Evolutionary conservation across 2,113 vertebrate genomes (phyloP).

Genomic region (Tichodroma muraria): DNA sequence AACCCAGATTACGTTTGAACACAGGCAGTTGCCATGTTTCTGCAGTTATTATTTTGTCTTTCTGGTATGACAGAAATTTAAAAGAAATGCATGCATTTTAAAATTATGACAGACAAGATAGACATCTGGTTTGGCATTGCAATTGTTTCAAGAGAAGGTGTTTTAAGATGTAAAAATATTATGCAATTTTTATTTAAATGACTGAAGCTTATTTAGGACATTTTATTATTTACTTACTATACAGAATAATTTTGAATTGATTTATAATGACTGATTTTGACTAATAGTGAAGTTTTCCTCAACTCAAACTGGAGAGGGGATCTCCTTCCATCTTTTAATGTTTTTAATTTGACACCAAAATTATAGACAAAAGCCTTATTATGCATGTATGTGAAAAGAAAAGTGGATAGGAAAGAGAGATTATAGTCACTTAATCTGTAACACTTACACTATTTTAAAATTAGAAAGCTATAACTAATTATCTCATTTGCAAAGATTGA

Average conservation of each 20-base stretch:
- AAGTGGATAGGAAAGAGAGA: slow-evolving; percentile 46
- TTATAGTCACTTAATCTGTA: slow-evolving; percentile 58
- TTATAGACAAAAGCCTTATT: slow-evolving; percentile 39
- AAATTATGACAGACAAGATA: neutral
- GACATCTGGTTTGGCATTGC: neutral
- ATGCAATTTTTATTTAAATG: neutral
- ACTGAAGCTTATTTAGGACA: neutral
- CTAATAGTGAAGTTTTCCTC: neutral
- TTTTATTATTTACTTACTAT: neutral
- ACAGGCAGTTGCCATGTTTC: neutral
- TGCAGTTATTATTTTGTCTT: slow-evolving; percentile 5
- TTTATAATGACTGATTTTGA: neutral
- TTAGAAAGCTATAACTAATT: slow-evolving; percentile 61
- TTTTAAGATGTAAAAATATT: neutral
- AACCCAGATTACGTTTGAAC: neutral
- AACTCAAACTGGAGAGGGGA: neutral
- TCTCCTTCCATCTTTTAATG: neutral
- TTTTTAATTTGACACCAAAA: slow-evolving; percentile 34
- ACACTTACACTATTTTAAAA: slow-evolving; percentile 55
- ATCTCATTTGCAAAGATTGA: slow-evolving; percentile 59
- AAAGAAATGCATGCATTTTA: neutral
- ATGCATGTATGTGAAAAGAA: slow-evolving; percentile 17
- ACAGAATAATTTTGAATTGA: neutral
- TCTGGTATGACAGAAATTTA: neutral
- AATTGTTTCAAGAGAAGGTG: neutral